Conservation (phyloP, 2,113 vertebrate species). For the Rhynchopsitta pachyrhyncha region DNA sequence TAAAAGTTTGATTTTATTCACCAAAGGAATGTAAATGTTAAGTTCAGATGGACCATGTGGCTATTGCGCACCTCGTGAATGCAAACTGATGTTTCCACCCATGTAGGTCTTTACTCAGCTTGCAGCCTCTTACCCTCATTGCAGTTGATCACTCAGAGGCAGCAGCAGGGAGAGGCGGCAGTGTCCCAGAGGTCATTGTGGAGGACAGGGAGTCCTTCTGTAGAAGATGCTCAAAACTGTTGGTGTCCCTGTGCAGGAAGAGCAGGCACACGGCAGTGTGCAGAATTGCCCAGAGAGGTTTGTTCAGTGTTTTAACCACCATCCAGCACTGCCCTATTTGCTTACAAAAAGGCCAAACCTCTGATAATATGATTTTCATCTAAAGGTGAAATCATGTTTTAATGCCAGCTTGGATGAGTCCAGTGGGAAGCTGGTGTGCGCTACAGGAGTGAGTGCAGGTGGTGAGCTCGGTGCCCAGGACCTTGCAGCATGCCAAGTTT, state of each 20-base stretch:
- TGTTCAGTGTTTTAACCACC: not conserved
- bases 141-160: not conserved
- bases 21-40: fast-evolving
- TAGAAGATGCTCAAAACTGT: not conserved
- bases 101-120: not conserved
- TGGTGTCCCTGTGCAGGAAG: not conserved
- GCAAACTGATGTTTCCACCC: not conserved
- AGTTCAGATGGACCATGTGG: not conserved
- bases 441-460: no score
- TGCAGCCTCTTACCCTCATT: not conserved
- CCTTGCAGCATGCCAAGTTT: fast-evolving
- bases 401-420: no score
- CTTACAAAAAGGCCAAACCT: not conserved
- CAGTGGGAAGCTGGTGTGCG: not conserved
- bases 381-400: not conserved
- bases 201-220: not conserved
- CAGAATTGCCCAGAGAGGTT: not conserved
- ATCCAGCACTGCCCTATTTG: not conserved
- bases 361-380: not conserved
- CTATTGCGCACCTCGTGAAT: not conserved
- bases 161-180: not conserved
- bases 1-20: not conserved
- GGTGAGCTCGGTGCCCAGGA: no score
- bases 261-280: not conserved
- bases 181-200: not conserved